Percentiles rank a stretch among this genome's conserved stretches.
These are phyloP conservation scores for Amaurobius ferox DNA, from an alignment of 2,888 invertebrate species.

Conservation along the genomic window DNA sequence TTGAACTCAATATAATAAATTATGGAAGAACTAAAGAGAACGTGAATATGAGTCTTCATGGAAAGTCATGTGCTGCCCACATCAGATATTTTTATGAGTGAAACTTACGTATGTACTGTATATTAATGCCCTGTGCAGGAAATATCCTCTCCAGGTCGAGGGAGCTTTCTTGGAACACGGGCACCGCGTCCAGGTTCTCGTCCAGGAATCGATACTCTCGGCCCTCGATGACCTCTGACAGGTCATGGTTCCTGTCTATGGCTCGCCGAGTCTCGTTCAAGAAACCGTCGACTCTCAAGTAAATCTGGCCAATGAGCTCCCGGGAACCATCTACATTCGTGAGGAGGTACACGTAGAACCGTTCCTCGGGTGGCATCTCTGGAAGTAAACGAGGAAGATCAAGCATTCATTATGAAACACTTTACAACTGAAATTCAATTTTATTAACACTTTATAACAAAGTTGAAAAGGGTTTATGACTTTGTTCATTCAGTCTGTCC, in stretches of 20 bases:
- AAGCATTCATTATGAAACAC: no score
- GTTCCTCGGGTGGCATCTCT: conserved; percentile 34
- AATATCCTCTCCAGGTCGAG: conserved; percentile 71
- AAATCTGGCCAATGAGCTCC: conserved; percentile 54
- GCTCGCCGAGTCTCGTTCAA: conserved; percentile 38
- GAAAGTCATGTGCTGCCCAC: no score
- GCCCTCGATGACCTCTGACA: conserved; percentile 31
- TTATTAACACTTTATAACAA: no score
- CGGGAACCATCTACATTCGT: conserved; percentile 53
- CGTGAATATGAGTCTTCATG: no score
- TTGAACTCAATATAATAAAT: no score
- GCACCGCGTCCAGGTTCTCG: conserved; percentile 51
- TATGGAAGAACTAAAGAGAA: no score
- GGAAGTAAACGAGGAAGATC: not conserved
- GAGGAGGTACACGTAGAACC: conserved; percentile 51
- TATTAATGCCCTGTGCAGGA: conserved; percentile 73
- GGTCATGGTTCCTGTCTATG: conserved; percentile 34
- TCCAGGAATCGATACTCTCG: conserved; percentile 60
- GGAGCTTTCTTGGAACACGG: conserved; percentile 51
- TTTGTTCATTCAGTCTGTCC: no score
- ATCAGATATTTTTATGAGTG: no score
- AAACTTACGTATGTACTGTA: conserved; percentile 64
- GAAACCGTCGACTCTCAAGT: conserved; percentile 31
- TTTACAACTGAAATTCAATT: no score
- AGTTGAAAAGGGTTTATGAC: no score